Conservation (phyloP, 1,140 invertebrate species). For the Cotesia vestalis region DNA sequence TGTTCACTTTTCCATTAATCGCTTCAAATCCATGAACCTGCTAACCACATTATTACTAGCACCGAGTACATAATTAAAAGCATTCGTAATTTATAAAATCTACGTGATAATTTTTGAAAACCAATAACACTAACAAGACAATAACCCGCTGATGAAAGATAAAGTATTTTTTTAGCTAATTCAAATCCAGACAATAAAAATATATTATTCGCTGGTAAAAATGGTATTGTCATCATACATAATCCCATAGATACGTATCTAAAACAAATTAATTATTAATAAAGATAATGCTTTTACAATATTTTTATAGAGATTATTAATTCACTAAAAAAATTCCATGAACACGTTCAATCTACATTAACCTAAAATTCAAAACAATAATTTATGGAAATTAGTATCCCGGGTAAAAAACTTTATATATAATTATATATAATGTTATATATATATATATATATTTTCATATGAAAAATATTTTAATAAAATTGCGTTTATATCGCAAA, state of each 20-base stretch:
- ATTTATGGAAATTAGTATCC: too few relatives aligned
- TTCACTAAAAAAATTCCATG: too few relatives aligned
- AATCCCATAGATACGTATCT: constrained; percentile 72
- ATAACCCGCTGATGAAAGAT: constrained; percentile 87
- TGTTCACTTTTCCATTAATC: constrained; percentile 83
- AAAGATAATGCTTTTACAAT: too few relatives aligned
- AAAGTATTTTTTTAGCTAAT: constrained; percentile 86
- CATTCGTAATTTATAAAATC: constrained; percentile 48
- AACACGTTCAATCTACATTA: too few relatives aligned
- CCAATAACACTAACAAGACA: constrained; percentile 80
- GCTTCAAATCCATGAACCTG: constrained; percentile 76
- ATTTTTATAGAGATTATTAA: too few relatives aligned
- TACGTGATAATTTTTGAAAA: constrained; percentile 59
- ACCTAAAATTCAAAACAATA: too few relatives aligned
- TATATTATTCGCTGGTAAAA: constrained; percentile 91
- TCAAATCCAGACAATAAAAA: constrained; percentile 93
- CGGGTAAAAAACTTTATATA: too few relatives aligned
- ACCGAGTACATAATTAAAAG: constrained; percentile 50
- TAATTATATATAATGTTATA: too few relatives aligned
- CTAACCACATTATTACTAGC: constrained; percentile 68
- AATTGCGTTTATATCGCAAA: too few relatives aligned
- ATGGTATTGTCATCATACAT: constrained; percentile 82
- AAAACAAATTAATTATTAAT: constrained; percentile 27
- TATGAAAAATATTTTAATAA: too few relatives aligned
- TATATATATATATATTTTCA: too few relatives aligned